These are phyloP conservation scores for Alcis repandata DNA, from an alignment of 2,888 invertebrate genomes.

Conservation along the genomic window DNA sequence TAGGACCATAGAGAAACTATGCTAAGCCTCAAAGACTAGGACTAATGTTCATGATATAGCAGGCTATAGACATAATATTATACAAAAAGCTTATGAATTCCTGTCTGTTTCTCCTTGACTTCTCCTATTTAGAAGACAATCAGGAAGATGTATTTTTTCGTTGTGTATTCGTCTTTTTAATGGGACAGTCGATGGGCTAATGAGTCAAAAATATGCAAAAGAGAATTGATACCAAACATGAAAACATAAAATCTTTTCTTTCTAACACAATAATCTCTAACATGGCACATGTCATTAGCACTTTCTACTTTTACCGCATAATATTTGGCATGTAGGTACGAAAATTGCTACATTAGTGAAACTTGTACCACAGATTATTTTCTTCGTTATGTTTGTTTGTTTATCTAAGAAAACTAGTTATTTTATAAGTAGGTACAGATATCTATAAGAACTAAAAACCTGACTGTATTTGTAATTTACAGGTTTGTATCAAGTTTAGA, in stretches of 20 bases:
- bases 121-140: too few relatives aligned
- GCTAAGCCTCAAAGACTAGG: too few relatives aligned
- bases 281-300: slow-evolving; percentile 27
- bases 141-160: too few relatives aligned
- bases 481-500: not conserved
- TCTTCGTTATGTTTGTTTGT: not conserved
- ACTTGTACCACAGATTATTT: slow-evolving; percentile 1
- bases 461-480: not conserved
- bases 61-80: too few relatives aligned
- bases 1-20: not conserved
- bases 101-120: too few relatives aligned
- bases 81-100: too few relatives aligned
- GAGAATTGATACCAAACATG: too few relatives aligned
- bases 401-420: not conserved
- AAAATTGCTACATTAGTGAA: slow-evolving; percentile 43
- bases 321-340: slow-evolving; percentile 31
- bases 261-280: slow-evolving; percentile 21
- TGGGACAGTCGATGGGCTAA: too few relatives aligned
- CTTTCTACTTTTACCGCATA: slow-evolving; percentile 37
- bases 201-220: too few relatives aligned
- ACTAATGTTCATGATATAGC: too few relatives aligned
- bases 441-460: not conserved
- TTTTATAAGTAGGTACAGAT: not conserved
- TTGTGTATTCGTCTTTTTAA: too few relatives aligned
- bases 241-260: slow-evolving; percentile 22